A percentile compares a stretch with the other conserved stretches of the same genome.
Conservation (phyloP, 2,888 invertebrate species). For the Pachycephus smyrnensis region DNA sequence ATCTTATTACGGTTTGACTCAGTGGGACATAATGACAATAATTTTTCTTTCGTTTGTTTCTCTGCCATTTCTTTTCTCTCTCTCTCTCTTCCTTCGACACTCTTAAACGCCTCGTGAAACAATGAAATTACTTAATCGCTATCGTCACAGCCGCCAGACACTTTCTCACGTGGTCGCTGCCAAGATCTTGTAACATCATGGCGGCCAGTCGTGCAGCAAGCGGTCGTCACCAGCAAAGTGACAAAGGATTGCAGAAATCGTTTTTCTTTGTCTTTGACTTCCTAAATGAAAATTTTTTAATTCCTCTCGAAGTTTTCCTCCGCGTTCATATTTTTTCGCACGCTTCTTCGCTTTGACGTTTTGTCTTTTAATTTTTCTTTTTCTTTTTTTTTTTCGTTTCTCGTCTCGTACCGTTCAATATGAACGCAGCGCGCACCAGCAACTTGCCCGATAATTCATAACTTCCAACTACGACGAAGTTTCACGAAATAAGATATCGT, state of each 20-base stretch:
- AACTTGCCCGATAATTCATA: background rate
- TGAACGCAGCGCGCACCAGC: background rate
- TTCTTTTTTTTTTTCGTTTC: background rate
- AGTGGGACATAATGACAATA: background rate
- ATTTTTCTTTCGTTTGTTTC: background rate
- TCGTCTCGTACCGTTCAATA: background rate
- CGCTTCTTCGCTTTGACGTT: background rate
- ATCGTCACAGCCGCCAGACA: background rate
- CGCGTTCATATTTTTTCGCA: background rate
- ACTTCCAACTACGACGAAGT: background rate
- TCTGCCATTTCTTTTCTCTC: background rate
- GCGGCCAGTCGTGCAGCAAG: background rate
- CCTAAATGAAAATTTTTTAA: background rate
- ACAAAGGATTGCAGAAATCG: background rate
- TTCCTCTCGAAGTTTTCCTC: slow-evolving; percentile 4
- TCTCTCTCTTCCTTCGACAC: background rate
- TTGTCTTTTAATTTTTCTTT: slow-evolving; percentile 4
- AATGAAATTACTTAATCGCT: background rate
- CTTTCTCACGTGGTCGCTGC: background rate
- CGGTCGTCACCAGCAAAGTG: background rate
- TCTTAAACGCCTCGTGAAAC: background rate
- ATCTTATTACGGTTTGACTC: too few relatives aligned
- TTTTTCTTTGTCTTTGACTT: background rate
- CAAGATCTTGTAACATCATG: background rate
- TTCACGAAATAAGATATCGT: background rate